phyloP scores from a whole-genome alignment of 2,888 invertebrate genomes.

The Chironomus riparius region DNA sequence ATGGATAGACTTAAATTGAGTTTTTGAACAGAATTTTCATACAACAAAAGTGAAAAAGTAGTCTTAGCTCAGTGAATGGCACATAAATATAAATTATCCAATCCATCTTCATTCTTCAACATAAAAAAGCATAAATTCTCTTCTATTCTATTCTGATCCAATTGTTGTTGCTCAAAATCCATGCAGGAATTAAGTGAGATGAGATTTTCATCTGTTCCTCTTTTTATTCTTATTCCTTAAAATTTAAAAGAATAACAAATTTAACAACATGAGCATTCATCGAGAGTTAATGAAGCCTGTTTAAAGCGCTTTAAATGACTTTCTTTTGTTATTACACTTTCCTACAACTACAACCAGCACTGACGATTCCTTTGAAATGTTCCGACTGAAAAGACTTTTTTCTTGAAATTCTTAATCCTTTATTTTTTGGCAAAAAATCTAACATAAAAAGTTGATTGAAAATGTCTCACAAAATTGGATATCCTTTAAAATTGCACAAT shows the following conservation, averaged over 20 bases:
- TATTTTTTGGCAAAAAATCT: background rate
- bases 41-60: background rate
- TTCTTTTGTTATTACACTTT: conserved; percentile 5
- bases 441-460: background rate
- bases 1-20: background rate
- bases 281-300: conserved; percentile 12
- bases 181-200: conserved; percentile 6
- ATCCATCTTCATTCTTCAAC: background rate
- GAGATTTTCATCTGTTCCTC: background rate
- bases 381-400: background rate
- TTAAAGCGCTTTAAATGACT: conserved; percentile 23
- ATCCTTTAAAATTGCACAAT: background rate
- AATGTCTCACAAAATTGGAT: conserved; percentile 6
- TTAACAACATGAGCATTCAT: conserved; percentile 9
- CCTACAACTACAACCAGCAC: too few species aligned
- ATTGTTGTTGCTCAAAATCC: conserved; percentile 5
- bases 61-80: background rate
- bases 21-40: background rate
- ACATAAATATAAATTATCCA: conserved; percentile 1
- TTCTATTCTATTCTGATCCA: background rate
- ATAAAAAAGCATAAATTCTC: background rate
- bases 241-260: too few species aligned
- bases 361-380: background rate
- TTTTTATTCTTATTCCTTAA: background rate
- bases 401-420: background rate